These are phyloP conservation scores for Pogonomyrmex californicus DNA, from an alignment of 1,140 invertebrate species.

Conservation along the genomic window DNA sequence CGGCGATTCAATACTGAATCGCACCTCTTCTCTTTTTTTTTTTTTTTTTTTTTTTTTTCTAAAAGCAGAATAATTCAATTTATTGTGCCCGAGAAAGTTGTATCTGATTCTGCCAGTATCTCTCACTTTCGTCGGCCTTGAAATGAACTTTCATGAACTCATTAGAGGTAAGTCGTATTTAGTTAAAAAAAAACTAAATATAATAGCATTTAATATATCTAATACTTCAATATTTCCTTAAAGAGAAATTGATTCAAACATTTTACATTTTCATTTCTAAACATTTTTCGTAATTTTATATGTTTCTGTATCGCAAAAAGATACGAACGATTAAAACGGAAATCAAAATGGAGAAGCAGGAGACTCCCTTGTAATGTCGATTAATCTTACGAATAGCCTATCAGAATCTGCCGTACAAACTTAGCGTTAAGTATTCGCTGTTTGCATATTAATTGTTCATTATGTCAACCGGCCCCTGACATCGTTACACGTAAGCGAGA, in stretches of 20 bases:
- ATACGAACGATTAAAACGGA: neutral
- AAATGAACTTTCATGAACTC: slow-evolving; percentile 26
- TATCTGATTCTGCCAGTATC: slow-evolving; percentile 16
- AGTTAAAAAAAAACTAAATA: slow-evolving; percentile 18
- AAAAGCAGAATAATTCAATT: slow-evolving; percentile 58
- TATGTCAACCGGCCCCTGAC: slow-evolving; percentile 75
- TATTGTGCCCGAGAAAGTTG: slow-evolving; percentile 37
- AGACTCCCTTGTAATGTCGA: slow-evolving; percentile 9
- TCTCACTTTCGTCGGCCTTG: slow-evolving; percentile 44
- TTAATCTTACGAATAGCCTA: slow-evolving; percentile 73
- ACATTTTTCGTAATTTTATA: neutral
- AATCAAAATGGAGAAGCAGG: neutral
- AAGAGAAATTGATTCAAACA: neutral
- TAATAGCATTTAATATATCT: neutral
- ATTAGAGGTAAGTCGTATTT: slow-evolving; percentile 17
- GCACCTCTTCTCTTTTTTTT: slow-evolving; percentile 1
- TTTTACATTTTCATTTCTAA: neutral
- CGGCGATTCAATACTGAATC: slow-evolving; percentile 36
- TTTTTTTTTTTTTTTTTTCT: neutral
- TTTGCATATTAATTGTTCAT: slow-evolving; percentile 87
- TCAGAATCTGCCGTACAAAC: slow-evolving; percentile 79
- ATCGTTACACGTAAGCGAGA: slow-evolving; percentile 51
- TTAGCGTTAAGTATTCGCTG: slow-evolving; percentile 85
- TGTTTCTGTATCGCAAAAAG: slow-evolving; percentile 11
- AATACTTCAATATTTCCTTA: neutral